Base-by-base conservation (phyloP, 2,797 vertebrate species). In the Tolypeutes matacus region DNA sequence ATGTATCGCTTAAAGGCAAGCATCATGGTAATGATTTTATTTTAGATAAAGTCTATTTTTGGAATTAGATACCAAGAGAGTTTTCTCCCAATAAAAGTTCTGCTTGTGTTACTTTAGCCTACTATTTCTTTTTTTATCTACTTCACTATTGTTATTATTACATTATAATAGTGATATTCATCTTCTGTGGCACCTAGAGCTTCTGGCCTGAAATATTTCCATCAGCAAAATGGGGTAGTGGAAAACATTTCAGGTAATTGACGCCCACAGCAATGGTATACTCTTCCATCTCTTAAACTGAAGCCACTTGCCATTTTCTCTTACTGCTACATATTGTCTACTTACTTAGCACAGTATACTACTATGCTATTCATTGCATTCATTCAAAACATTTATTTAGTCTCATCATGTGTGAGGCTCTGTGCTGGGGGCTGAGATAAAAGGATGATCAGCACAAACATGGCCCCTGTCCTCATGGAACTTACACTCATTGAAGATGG, bases 1-100 rank as follows among this genome's bases (percentile, higher is more conserved):
- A 95, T 95, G 91, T 64, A 93, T 96, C 0, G 89, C 96, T 97
- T 95, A 89, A 93, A 97, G 95, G 96, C 96, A 97, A 92, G 69
- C 90, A 91, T 90, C 58, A 51, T 39, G 73, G 92, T 81, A 86
- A 96, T 88, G 86, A 94, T 96, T 97, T 97, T 96, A 95, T 95
- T 97, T 96, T 95, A 89, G 94, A 95, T 94, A 95, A 96, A 94
- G 86, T 91, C 80, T 93, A 94, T 97, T 96, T 95, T 94, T 91
- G 81, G 91, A 95, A 96, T 97, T 94, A 95, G 84, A 86, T 91
- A 96, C 76, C 75, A 81, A 95, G 83, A 89, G 84, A 87, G 36
- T 84, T 84, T 95, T 62, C 70, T 5, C 18, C 60, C 81, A 91
- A 9, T 81, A 94, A 95, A 94, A n/a, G 51, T 77, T 80, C 76